These are phyloP conservation scores for Cryptophagus acutangulus DNA, from an alignment of 2,888 invertebrate genomes.

Conservation along the genomic window DNA sequence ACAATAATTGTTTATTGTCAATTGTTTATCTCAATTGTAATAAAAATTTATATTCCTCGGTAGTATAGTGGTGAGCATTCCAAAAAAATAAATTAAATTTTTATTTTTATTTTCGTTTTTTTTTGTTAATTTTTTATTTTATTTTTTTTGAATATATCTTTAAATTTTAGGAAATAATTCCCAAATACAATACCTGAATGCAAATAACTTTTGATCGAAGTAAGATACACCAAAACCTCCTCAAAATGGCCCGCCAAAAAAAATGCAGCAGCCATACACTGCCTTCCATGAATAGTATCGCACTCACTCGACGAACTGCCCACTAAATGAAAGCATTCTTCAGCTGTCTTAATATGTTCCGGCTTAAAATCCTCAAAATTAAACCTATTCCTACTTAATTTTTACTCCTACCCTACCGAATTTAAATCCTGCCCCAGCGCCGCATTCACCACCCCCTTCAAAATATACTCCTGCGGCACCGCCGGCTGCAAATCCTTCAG, in stretches of 20 bases:
- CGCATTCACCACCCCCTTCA: constrained; percentile 94
- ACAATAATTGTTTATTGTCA: too few species aligned
- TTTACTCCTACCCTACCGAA: constrained; percentile 60
- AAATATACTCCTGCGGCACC: constrained; percentile 91
- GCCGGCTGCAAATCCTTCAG: constrained; percentile 90
- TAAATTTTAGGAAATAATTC: too few species aligned
- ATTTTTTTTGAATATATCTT: too few species aligned
- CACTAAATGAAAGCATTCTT: constrained; percentile 93
- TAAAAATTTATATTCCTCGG: too few species aligned
- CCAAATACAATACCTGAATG: constrained; percentile 47
- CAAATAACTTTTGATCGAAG: constrained; percentile 96
- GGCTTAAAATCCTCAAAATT: constrained; percentile 55
- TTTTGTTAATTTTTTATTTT: too few species aligned
- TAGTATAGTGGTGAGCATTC: too few species aligned
- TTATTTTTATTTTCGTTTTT: too few species aligned
- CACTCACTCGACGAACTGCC: constrained; percentile 96
- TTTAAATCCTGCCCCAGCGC: constrained; percentile 87
- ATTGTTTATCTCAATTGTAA: too few species aligned
- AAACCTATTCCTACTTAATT: neutral
- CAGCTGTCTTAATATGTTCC: constrained; percentile 90
- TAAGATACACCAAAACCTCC: constrained; percentile 92
- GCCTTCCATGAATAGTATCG: constrained; percentile 94
- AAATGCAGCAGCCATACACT: constrained; percentile 97
- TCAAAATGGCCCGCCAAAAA: constrained; percentile 93
- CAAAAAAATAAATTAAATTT: too few species aligned